Evolutionary conservation across 2,113 vertebrate species (phyloP), one percentile per base, ranked within the genome.

Genomic region (Carassius auratus): DNA sequence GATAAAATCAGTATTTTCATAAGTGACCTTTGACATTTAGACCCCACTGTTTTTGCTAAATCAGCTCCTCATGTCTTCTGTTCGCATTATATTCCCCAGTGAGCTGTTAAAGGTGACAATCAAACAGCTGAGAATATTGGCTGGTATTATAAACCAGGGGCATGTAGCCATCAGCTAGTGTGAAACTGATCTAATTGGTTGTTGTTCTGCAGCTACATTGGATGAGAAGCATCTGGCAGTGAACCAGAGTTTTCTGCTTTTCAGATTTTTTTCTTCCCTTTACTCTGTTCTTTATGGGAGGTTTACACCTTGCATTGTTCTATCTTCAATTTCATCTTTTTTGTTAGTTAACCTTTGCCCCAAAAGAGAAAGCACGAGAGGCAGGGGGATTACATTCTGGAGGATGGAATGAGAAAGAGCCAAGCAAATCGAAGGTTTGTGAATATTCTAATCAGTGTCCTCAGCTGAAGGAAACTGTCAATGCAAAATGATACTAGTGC

Each of bases 371-470:
- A 74, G 77, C 30, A 15, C 8, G 7, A 69, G 3, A 57, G 79
- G 69, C 23, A 66, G 30, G 36, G 50, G 71, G 66, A 66, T 79
- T 50, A 75, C 45, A 50, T 15, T 38, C 83, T 86, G 21, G 73
- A 50, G 21, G 45, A 50, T 48, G n/a, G 10, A 14, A 76, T 50
- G 23, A 23, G 73, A 50, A 3, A 13, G 45, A 50, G 38, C 78
- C 83, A 42, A 85, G 87, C 74, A 66, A 86, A 92, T 93, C 91
- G 59, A 93, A 92, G 91, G 33, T 68, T 90, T 90, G 91, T 93
- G 92, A 93, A 93, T 93, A 93, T 93, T 93, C 91, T 87, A 87
- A 92, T 92, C 90, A 86, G 87, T 76, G 77, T 89, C 82, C 84
- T 83, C 55, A 45, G 59, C 73, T 88, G 50, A 76, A 84, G 69